Percentiles rank a stretch among this genome's conserved stretches.
These are phyloP conservation scores for Cryptotis parvus DNA, from an alignment of 2,113 vertebrate species.

Conservation along the genomic window DNA sequence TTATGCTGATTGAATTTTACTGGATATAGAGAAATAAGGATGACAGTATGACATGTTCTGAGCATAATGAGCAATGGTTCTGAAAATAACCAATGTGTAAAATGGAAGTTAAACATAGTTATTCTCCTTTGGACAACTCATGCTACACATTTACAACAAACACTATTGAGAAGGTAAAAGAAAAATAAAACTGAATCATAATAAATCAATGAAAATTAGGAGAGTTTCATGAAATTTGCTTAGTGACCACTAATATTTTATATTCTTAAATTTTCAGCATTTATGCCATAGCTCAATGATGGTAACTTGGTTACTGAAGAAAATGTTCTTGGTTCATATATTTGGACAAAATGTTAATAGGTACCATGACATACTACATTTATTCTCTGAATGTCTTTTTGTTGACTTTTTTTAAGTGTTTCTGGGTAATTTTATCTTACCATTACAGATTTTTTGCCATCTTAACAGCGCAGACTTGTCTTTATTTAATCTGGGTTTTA, in stretches of 20 bases:
- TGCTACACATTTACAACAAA: background rate
- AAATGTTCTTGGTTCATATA: constrained; percentile 43
- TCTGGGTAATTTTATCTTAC: constrained; percentile 52
- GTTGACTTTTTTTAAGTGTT: constrained; percentile 22
- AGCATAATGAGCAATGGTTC: constrained; percentile 15
- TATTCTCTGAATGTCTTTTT: constrained; percentile 46
- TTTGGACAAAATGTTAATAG: constrained; percentile 47
- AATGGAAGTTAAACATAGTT: background rate
- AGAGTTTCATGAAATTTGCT: constrained; percentile 25
- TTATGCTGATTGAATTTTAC: constrained; percentile 41
- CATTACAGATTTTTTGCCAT: constrained; percentile 53
- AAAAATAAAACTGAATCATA: constrained; percentile 30
- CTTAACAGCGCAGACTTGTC: constrained; percentile 43
- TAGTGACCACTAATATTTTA: constrained; percentile 18
- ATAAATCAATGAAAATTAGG: constrained; percentile 26
- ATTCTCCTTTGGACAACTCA: background rate
- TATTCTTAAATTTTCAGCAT: constrained; percentile 46
- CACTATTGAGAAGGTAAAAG: background rate
- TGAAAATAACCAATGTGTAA: constrained; percentile 37
- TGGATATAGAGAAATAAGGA: constrained; percentile 49
- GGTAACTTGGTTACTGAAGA: background rate
- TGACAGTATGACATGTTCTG: constrained; percentile 2
- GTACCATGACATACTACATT: constrained; percentile 20
- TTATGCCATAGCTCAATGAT: constrained; percentile 43
- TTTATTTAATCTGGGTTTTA: constrained; percentile 64